A percentile compares a stretch with the other conserved stretches of the same genome.
These are phyloP conservation scores for Parthenolecanium corni DNA, from an alignment of 2,888 invertebrate species.

Conservation along the genomic window DNA sequence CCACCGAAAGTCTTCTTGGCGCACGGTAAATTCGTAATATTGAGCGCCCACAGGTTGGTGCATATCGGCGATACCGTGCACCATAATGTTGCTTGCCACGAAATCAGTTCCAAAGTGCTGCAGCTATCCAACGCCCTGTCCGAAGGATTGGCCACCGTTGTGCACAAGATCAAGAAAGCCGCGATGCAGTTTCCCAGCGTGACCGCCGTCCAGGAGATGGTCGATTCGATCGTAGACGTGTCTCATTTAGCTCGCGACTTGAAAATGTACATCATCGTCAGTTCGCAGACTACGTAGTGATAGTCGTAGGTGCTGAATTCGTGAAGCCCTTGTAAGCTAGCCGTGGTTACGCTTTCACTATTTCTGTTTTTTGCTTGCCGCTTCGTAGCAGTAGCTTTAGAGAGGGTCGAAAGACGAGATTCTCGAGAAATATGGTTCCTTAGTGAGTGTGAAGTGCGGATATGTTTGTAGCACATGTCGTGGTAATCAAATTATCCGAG, in stretches of 20 bases:
- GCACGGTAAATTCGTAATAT: conserved; percentile 85
- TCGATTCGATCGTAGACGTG: conserved; percentile 75
- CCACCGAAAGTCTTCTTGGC: conserved; percentile 68
- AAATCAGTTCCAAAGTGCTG: conserved; percentile 58
- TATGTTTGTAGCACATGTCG: too few relatives aligned
- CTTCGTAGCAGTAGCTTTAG: too few relatives aligned
- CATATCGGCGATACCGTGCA: conserved; percentile 90
- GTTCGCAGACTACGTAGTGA: too few relatives aligned
- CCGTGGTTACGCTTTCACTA: too few relatives aligned
- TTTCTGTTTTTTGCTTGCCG: too few relatives aligned
- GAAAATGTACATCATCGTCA: conserved; percentile 23
- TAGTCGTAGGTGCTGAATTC: too few relatives aligned
- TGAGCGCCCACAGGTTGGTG: conserved; percentile 86
- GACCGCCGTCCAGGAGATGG: conserved; percentile 83
- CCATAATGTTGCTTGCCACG: conserved; percentile 64
- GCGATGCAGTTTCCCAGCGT: conserved; percentile 87
- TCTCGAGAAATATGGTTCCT: too few relatives aligned
- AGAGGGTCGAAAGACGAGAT: too few relatives aligned
- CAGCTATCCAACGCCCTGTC: conserved; percentile 68
- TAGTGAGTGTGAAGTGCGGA: too few relatives aligned
- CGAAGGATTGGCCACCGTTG: conserved; percentile 68
- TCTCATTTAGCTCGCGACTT: conserved; percentile 60
- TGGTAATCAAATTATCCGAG: too few relatives aligned
- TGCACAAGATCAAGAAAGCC: conserved; percentile 78
- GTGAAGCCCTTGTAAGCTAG: too few relatives aligned